These are phyloP conservation scores for Agapornis roseicollis DNA, from an alignment of 2,113 vertebrate genomes.

Conservation along the genomic window DNA sequence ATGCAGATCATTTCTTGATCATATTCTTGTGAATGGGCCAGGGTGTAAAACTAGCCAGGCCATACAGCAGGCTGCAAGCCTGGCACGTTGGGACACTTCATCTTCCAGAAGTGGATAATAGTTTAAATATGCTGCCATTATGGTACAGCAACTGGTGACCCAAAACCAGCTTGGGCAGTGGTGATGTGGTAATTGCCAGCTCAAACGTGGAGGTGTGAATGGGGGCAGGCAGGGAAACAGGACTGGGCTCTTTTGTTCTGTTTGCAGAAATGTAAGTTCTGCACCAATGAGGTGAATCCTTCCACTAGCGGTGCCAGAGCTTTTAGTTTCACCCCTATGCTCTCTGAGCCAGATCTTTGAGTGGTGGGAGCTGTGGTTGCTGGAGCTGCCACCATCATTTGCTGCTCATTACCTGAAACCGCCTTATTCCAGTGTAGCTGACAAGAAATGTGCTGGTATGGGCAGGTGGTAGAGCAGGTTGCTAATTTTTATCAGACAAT, in stretches of 20 bases:
- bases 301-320: rapidly evolving
- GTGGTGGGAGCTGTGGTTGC: not conserved
- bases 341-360: not conserved
- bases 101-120: not conserved
- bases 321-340: not conserved
- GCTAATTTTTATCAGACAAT: slow-evolving; percentile 34
- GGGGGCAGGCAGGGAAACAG: not conserved
- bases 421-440: rapidly evolving
- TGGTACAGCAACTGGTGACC: not conserved
- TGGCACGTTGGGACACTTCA: not conserved
- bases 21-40: not conserved
- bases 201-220: rapidly evolving
- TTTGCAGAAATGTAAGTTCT: not conserved
- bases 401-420: not conserved
- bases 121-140: not conserved
- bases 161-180: not conserved
- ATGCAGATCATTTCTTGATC: not conserved
- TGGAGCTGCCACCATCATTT: not conserved
- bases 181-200: not conserved
- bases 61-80: not conserved
- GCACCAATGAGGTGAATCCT: not conserved
- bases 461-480: not conserved
- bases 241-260: rapidly evolving
- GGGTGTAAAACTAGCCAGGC: not conserved
- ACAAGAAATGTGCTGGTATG: not conserved